phyloP scores from a whole-genome alignment of 2,888 invertebrate species.

The Parnassius orleans region DNA sequence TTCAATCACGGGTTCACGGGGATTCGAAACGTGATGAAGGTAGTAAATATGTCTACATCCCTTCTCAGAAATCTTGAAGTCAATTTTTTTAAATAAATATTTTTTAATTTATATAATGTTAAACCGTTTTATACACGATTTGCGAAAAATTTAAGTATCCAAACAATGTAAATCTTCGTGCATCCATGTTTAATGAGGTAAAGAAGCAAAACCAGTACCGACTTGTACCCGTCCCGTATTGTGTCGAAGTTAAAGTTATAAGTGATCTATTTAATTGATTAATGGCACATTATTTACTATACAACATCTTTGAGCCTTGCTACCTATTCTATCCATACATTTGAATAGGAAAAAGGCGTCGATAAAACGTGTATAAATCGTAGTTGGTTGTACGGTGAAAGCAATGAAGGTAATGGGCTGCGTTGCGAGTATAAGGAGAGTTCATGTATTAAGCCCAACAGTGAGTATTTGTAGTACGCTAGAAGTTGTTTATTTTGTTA shows the following conservation, averaged over 20 bases:
- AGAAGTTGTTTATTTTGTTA: no score
- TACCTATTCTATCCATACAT: not conserved
- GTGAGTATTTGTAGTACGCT: constrained; percentile 5
- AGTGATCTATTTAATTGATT: not conserved
- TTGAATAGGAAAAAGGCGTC: not conserved
- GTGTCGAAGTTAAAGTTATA: constrained; percentile 30
- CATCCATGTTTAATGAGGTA: constrained; percentile 3
- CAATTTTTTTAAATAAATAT: no score
- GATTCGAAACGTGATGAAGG: no score
- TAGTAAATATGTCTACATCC: no score
- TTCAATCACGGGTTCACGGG: no score
- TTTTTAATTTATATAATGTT: no score
- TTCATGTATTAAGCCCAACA: constrained; percentile 32
- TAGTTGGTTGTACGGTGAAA: not conserved
- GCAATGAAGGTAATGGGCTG: constrained; percentile 58
- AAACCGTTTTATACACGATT: no score
- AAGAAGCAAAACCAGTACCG: constrained; percentile 40
- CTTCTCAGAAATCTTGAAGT: no score
- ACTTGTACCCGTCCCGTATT: constrained; percentile 48
- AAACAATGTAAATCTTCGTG: not conserved
- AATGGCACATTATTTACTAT: constrained; percentile 11
- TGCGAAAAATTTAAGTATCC: constrained; percentile 10
- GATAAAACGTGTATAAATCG: not conserved
- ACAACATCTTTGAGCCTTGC: not conserved
- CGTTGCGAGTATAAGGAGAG: constrained; percentile 53